These are phyloP conservation scores for Oceanodroma leucorhoa DNA, from an alignment of 2,797 vertebrate species.

Conservation along the genomic window DNA sequence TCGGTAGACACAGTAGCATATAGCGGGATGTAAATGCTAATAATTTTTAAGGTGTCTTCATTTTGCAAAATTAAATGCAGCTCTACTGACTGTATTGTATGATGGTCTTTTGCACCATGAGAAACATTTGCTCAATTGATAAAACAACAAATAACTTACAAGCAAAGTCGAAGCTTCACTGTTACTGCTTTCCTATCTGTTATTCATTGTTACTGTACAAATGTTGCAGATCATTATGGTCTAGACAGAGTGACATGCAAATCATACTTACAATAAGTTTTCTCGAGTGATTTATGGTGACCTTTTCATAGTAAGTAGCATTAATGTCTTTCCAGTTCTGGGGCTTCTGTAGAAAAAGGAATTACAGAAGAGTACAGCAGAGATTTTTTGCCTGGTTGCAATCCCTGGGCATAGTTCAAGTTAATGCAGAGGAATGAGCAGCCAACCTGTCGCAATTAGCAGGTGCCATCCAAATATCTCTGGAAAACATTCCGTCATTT, in stretches of 20 bases:
- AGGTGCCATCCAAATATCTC: not conserved
- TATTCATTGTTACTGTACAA: not conserved
- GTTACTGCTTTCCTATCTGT: not conserved
- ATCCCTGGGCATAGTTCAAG: not conserved
- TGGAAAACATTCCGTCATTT: not conserved
- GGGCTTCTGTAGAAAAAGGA: not conserved
- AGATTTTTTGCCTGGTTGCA: not conserved
- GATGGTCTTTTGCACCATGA: not conserved
- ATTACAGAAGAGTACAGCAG: not conserved
- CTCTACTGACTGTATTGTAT: not conserved
- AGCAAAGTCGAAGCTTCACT: not conserved
- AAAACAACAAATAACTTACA: not conserved
- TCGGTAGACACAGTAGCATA: not conserved
- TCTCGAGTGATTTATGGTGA: not conserved
- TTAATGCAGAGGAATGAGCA: not conserved
- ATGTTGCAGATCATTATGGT: not conserved
- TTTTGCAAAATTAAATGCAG: not conserved
- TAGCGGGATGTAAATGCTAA: not conserved
- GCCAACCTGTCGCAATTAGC: slow-evolving; percentile 13
- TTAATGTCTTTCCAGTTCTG: not conserved
- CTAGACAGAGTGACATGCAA: not conserved
- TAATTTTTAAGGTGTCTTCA: not conserved
- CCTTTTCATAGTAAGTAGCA: not conserved
- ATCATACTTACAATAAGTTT: not conserved
- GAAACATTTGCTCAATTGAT: not conserved